Evolutionary conservation across 2,113 vertebrate genomes (phyloP).

Genomic region (Crocuta crocuta): DNA sequence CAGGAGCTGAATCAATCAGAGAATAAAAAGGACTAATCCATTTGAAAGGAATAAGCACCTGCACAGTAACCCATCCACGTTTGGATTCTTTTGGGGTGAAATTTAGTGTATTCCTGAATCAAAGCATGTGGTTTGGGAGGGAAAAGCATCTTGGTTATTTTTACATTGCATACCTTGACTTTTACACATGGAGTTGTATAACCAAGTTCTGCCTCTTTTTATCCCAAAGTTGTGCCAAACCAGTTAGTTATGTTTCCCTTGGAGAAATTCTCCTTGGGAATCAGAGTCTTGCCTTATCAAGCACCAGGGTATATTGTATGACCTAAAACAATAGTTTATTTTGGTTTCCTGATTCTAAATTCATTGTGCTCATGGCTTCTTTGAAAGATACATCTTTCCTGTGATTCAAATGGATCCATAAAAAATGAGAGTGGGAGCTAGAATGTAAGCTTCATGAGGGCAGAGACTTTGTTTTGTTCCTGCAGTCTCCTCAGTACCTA

Average conservation of each 20-base stretch:
- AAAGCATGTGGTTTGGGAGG: not conserved
- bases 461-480: not conserved
- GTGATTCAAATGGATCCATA: not conserved
- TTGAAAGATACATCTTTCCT: constrained; percentile 19
- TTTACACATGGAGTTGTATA: not conserved
- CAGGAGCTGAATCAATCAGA: not conserved
- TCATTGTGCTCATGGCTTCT: not conserved
- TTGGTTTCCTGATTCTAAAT: constrained; percentile 41
- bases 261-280: not conserved
- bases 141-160: not conserved
- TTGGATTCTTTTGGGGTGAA: not conserved
- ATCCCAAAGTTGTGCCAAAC: not conserved
- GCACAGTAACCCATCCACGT: not conserved
- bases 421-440: not conserved
- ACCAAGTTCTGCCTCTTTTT: not conserved
- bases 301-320: not conserved
- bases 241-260: not conserved
- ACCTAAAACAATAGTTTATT: not conserved
- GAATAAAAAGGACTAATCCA: not conserved
- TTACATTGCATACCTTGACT: not conserved
- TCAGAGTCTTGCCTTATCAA: not conserved
- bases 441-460: not conserved
- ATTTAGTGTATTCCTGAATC: not conserved
- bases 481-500: not conserved
- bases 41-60: not conserved